These are phyloP conservation scores for Drosophila siamana DNA, from an alignment of 2,888 invertebrate genomes.

Conservation along the genomic window DNA sequence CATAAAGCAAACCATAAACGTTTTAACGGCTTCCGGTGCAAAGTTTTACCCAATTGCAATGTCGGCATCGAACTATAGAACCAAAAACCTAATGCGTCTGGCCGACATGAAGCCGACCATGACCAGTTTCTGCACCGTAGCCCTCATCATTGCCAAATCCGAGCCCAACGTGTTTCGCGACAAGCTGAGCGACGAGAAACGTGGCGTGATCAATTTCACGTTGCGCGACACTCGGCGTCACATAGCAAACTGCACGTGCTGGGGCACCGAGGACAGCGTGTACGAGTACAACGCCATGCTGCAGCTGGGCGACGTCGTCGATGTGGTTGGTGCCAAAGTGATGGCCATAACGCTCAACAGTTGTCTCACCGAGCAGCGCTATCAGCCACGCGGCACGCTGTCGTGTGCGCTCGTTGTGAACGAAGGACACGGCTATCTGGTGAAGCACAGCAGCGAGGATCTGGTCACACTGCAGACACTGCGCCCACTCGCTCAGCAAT, in stretches of 20 bases:
- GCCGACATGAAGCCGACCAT: constrained; percentile 63
- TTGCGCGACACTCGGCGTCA: constrained; percentile 90
- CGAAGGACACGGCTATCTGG: constrained; percentile 88
- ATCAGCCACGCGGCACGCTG: constrained; percentile 89
- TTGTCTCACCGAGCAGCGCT: constrained; percentile 82
- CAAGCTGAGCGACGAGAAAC: constrained; percentile 85
- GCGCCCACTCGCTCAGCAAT: constrained; percentile 87
- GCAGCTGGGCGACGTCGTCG: constrained; percentile 90
- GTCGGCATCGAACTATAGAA: constrained; percentile 21
- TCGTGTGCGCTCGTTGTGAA: constrained; percentile 89
- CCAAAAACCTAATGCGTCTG: constrained; percentile 19
- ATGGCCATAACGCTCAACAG: constrained; percentile 85
- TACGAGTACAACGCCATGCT: constrained; percentile 88
- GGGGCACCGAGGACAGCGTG: constrained; percentile 89
- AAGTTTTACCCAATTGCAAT: constrained; percentile 19
- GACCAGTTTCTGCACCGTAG: constrained; percentile 85
- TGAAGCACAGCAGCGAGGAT: constrained; percentile 86
- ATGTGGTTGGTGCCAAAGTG: constrained; percentile 89
- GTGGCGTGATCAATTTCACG: constrained; percentile 92
- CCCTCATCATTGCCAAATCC: constrained; percentile 88
- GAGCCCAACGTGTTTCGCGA: constrained; percentile 86
- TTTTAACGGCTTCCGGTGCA: constrained; percentile 9
- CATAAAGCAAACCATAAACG: too few relatives aligned
- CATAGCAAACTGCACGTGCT: constrained; percentile 91
- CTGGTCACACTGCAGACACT: constrained; percentile 83